These are phyloP conservation scores for Heliothis peltigera DNA, from an alignment of 2,888 invertebrate genomes.

Conservation along the genomic window DNA sequence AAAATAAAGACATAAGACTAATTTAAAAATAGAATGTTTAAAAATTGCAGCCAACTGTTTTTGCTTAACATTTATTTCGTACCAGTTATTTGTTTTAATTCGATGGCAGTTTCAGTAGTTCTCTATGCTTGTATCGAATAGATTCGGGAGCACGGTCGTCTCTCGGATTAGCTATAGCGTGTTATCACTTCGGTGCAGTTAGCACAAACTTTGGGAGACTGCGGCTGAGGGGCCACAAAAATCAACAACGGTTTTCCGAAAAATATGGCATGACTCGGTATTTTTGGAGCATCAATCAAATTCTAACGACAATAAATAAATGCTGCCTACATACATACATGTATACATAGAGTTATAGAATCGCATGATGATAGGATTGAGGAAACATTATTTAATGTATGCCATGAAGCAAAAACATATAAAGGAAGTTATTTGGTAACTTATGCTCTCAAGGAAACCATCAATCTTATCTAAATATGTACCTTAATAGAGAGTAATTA, in stretches of 20 bases:
- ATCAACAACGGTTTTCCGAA: conserved; percentile 50
- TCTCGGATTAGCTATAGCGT: conserved; percentile 78
- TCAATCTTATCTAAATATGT: neutral
- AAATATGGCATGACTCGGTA: conserved; percentile 39
- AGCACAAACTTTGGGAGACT: conserved; percentile 67
- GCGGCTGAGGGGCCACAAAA: conserved; percentile 55
- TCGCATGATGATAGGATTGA: too few species aligned
- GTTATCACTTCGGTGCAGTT: conserved; percentile 84
- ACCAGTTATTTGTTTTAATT: neutral
- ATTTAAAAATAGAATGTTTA: neutral
- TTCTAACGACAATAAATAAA: neutral
- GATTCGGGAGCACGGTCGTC: conserved; percentile 76
- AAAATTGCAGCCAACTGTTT: neutral
- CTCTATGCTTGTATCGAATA: conserved; percentile 66
- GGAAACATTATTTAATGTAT: too few species aligned
- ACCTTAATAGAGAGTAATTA: neutral
- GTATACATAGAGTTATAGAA: too few species aligned
- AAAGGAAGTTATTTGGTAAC: too few species aligned
- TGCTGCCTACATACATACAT: neutral
- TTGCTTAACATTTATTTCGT: neutral
- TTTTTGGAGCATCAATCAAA: conserved; percentile 10
- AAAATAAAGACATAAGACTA: neutral
- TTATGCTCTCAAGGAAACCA: neutral
- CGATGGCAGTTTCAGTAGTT: conserved; percentile 56
- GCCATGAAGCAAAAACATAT: too few species aligned